Evolutionary conservation across 2,113 vertebrate genomes (phyloP).

Genomic region (Coptodon bakossiorum): DNA sequence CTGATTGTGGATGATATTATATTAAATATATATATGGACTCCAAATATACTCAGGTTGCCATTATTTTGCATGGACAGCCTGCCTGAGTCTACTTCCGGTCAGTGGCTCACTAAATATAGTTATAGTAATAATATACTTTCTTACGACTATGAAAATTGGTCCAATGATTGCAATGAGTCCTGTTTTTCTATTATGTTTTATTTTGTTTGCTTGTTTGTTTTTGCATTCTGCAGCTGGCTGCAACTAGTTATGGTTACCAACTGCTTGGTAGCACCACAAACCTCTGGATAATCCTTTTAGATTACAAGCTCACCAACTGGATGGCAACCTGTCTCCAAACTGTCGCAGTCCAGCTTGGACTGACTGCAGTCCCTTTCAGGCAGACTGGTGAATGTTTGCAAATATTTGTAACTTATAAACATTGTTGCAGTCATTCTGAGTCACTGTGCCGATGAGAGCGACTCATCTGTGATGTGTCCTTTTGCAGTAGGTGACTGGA

Average conservation of each 20-base stretch:
- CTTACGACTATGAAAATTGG: background rate
- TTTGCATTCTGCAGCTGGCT: background rate
- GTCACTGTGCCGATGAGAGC: background rate
- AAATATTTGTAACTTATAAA: background rate
- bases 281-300: background rate
- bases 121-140: background rate
- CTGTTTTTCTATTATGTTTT: background rate
- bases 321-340: background rate
- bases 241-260: background rate
- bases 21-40: background rate
- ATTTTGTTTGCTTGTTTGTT: background rate
- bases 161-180: background rate
- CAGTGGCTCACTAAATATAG: background rate
- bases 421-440: background rate
- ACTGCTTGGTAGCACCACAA: background rate
- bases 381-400: background rate
- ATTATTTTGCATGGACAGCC: background rate
- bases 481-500: background rate
- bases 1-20: accelerated
- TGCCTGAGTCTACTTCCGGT: background rate
- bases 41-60: background rate
- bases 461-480: background rate
- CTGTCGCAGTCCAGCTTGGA: accelerated
- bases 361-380: background rate
- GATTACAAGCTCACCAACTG: background rate